Percentiles rank a stretch among this genome's conserved stretches.
Conservation (phyloP, 2,113 vertebrate species). For the Solenodon paradoxus region DNA sequence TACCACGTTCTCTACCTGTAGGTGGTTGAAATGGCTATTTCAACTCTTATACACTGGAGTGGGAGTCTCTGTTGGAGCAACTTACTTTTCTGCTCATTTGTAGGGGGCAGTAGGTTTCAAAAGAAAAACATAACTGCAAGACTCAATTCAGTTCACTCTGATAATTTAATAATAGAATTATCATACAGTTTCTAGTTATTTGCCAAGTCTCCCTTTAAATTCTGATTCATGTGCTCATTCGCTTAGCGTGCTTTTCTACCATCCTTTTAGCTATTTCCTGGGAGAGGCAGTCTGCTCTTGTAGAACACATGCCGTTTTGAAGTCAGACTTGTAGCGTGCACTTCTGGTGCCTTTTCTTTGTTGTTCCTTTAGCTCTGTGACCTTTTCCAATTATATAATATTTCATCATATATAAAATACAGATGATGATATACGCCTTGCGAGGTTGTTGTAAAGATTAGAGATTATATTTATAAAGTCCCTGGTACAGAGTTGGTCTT, state of each 20-base stretch:
- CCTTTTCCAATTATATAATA: slow-evolving; percentile 16
- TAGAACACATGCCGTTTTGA: neutral
- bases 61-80: neutral
- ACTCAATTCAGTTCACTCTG: neutral
- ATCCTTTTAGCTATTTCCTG: neutral
- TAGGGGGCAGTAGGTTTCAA: neutral
- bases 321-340: neutral
- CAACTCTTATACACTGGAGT: neutral
- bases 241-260: neutral
- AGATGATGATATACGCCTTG: neutral
- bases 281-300: neutral
- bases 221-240: neutral
- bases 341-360: neutral
- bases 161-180: slow-evolving; percentile 41
- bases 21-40: neutral
- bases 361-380: slow-evolving; percentile 33
- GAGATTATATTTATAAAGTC: slow-evolving; percentile 20
- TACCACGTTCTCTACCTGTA: neutral
- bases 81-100: neutral
- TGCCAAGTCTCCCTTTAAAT: neutral
- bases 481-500: neutral
- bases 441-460: slow-evolving; percentile 14
- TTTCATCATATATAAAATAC: slow-evolving; percentile 34
- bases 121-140: neutral
- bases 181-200: neutral